Evolutionary conservation across 2,113 vertebrate species (phyloP), one percentile per base, ranked within the genome.

Genomic region (Carassius auratus): DNA sequence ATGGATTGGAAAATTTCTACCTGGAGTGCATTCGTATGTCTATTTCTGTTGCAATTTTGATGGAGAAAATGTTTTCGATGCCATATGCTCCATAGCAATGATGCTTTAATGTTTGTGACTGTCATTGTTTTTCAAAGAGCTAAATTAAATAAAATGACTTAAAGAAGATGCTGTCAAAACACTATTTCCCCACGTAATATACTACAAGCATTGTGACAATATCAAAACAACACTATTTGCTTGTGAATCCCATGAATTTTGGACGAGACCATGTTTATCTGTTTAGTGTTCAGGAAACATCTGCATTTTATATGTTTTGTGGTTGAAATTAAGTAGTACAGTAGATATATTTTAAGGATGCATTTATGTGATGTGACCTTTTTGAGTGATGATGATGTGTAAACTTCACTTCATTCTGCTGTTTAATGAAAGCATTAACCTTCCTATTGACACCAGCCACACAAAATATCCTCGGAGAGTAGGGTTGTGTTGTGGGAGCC

Each of bases 361-460:
- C 36, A 45, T 74, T 76, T 48, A 1, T 26, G 42, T 30, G 30
- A 30, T 30, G 30, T 33, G 23, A 52, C 6, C n/a, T 50, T 52
- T 15, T 52, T 52, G 45, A 50, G 14, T 30, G 30, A 30, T 30
- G 45, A 17, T 48, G 15, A 76, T 52, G 48, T 30, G 48, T 76
- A 19, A 76, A 76, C 73, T 75, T 75, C 36, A 75, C 48, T 82
- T 21, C 71, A 17, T 52, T 52, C 13, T 14, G 13, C 3, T 52
- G 50, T 52, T 52, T 17, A 55, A 79, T 75, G 45, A 81, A 38
- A 59, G 10, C 48, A 64, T 68, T 55, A 84, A 74, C 42, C 81
- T 75, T 21, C 13, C n/a, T 59, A 78, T 15, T 73, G 64, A 73
- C 38, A 79, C 52, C 64, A 73, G 38, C 36, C 12, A 79, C 55